Evolutionary conservation across 2,113 vertebrate species (phyloP).

Genomic region (Furnarius figulus): DNA sequence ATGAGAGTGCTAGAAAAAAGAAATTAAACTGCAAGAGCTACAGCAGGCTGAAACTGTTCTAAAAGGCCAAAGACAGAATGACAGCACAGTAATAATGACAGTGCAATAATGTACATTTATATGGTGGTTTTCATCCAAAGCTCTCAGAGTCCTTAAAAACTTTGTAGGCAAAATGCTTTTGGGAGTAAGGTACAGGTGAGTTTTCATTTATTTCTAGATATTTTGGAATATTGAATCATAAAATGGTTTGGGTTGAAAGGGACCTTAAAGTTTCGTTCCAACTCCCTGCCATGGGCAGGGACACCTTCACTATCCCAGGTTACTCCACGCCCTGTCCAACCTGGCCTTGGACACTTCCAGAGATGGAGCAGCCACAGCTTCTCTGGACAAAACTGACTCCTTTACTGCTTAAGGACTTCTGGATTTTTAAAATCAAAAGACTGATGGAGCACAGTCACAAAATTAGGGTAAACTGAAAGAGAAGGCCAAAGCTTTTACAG

Average conservation of each 20-base stretch:
- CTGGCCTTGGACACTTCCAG: background rate
- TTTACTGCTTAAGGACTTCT: background rate
- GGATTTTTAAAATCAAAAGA: background rate
- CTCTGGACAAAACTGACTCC: background rate
- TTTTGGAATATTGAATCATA: background rate
- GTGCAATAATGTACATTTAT: background rate
- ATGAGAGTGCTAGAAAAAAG: background rate
- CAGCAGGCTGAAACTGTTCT: background rate
- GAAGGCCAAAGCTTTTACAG: background rate
- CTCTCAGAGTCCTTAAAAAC: background rate
- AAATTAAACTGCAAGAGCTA: background rate
- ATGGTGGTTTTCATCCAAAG: background rate
- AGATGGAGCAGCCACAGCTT: background rate
- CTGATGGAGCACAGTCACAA: background rate
- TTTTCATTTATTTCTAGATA: background rate
- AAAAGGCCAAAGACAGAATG: background rate
- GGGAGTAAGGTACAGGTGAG: background rate
- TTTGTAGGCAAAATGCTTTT: background rate
- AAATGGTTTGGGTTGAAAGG: background rate
- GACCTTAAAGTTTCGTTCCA: background rate
- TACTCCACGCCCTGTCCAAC: fast-evolving
- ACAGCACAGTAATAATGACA: background rate
- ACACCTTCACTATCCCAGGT: background rate
- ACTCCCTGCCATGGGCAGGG: fast-evolving
- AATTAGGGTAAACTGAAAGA: background rate